Conservation (phyloP, 1,140 invertebrate species). For the Belonocnema kinseyi region DNA sequence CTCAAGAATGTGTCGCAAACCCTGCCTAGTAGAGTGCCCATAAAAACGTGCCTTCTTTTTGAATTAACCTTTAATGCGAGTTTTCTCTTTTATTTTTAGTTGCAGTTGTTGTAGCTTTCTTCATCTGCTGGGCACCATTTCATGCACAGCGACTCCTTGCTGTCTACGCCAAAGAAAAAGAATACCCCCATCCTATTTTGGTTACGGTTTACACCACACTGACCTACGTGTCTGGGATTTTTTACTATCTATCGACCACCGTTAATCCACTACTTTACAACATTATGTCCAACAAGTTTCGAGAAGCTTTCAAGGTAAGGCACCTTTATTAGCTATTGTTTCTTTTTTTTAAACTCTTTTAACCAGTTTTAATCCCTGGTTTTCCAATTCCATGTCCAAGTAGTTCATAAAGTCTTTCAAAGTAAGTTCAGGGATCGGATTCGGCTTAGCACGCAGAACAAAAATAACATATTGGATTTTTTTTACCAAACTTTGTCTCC, state of each 20-base stretch:
- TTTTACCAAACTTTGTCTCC: too few relatives aligned
- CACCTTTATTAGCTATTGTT: conserved; percentile 8
- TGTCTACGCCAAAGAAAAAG: conserved; percentile 78
- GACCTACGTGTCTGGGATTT: conserved; percentile 82
- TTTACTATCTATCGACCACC: conserved; percentile 85
- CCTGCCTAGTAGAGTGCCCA: background rate
- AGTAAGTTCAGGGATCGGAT: too few relatives aligned
- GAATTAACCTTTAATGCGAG: background rate
- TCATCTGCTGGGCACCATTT: conserved; percentile 96
- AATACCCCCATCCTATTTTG: conserved; percentile 55
- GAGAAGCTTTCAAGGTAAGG: conserved; percentile 87
- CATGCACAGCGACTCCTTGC: conserved; percentile 90
- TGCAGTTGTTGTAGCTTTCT: conserved; percentile 95
- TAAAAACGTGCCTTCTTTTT: background rate
- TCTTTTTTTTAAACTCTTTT: too few relatives aligned
- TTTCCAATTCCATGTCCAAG: background rate
- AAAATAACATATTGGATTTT: too few relatives aligned
- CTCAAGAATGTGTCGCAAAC: background rate
- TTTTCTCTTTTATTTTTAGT: conserved; percentile 79
- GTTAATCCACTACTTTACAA: conserved; percentile 91
- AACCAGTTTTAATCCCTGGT: background rate
- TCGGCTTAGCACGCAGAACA: too few relatives aligned
- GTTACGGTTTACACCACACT: conserved; percentile 79
- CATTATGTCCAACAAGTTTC: conserved; percentile 92
- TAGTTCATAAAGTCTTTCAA: background rate